Conservation (phyloP, 1,140 invertebrate species). For the Brachionus sp. region DNA sequence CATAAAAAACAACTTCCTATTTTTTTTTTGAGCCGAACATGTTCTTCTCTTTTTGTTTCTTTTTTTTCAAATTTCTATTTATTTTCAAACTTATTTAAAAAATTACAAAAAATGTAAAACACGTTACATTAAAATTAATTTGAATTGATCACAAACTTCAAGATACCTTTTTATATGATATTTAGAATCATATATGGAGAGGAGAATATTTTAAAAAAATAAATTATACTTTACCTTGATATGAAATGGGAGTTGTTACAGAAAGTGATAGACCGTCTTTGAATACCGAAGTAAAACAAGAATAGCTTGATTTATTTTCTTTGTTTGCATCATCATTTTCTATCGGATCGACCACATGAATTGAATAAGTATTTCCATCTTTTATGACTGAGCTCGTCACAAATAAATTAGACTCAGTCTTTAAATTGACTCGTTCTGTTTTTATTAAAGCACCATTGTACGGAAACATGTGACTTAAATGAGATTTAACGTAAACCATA, state of each 20-base stretch:
- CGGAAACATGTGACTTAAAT: conserved; percentile 55
- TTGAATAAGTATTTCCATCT: conserved; percentile 56
- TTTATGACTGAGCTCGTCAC: conserved; percentile 54
- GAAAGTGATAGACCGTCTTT: conserved; percentile 28
- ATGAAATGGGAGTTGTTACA: background rate
- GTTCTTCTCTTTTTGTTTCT: no score
- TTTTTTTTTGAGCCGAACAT: no score
- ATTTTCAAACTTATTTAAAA: no score
- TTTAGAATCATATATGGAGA: no score
- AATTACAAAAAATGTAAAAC: no score
- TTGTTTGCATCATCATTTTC: background rate
- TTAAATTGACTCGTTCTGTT: conserved; percentile 54
- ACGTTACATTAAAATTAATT: no score
- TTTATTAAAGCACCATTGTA: conserved; percentile 56
- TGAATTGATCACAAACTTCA: no score
- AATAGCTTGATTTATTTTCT: background rate
- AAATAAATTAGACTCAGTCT: conserved; percentile 47
- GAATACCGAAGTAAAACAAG: conserved; percentile 47
- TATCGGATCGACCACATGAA: conserved; percentile 56
- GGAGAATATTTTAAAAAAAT: no score
- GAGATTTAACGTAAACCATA: conserved; percentile 55
- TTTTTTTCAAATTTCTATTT: no score
- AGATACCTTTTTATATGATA: no score
- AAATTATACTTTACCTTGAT: background rate
- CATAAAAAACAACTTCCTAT: no score